phyloP scores from a whole-genome alignment of 2,888 invertebrate species.

The Ectemnius lituratus region DNA sequence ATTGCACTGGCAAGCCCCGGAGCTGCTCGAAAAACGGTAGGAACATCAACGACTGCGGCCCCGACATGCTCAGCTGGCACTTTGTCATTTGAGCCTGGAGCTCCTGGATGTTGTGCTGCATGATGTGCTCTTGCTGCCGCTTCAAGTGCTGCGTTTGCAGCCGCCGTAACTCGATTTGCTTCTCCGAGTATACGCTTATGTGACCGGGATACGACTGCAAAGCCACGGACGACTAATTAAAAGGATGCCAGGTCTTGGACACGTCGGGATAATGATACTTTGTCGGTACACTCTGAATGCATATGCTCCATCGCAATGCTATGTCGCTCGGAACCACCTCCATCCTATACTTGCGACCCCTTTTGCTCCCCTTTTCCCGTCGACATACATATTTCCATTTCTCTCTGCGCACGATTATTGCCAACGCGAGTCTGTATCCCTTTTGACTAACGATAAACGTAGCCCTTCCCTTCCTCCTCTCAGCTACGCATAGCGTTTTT shows the following conservation, averaged over 20 bases:
- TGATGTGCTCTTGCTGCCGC: slow-evolving; percentile 81
- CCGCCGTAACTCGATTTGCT: slow-evolving; percentile 85
- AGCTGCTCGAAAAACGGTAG: slow-evolving; percentile 83
- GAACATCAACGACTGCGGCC: slow-evolving; percentile 83
- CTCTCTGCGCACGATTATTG: too few relatives aligned
- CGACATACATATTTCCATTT: too few relatives aligned
- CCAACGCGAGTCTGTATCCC: too few relatives aligned
- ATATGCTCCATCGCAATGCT: too few relatives aligned
- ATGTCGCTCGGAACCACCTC: too few relatives aligned
- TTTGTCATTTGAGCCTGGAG: slow-evolving; percentile 82
- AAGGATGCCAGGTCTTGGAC: slow-evolving; percentile 20
- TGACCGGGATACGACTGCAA: slow-evolving; percentile 76
- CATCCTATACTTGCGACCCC: too few relatives aligned
- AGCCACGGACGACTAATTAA: slow-evolving; percentile 50
- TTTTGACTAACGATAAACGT: too few relatives aligned
- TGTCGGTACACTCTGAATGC: not conserved
- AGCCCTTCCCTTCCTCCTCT: too few relatives aligned
- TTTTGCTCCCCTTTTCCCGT: too few relatives aligned
- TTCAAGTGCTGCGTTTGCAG: slow-evolving; percentile 83
- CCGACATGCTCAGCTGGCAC: slow-evolving; percentile 80
- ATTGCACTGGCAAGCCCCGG: slow-evolving; percentile 70
- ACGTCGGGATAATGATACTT: slow-evolving; percentile 23
- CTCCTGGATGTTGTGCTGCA: slow-evolving; percentile 82
- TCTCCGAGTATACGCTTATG: slow-evolving; percentile 80
- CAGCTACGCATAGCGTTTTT: too few relatives aligned